Conservation (phyloP, 2,888 invertebrate genomes). For the Amphipyra berbera region DNA sequence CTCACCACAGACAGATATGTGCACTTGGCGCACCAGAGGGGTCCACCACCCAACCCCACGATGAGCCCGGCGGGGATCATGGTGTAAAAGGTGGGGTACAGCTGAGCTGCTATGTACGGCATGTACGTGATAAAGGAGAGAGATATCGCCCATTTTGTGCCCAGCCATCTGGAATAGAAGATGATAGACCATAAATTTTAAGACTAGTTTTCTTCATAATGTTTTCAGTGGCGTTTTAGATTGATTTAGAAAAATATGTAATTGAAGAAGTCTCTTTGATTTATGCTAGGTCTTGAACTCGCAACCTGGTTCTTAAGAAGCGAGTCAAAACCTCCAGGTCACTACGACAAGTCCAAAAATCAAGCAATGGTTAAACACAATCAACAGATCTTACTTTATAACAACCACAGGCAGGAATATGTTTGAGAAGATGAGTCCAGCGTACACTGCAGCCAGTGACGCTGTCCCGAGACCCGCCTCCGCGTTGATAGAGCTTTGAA, state of each 20-base stretch:
- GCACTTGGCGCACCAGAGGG: slow-evolving; percentile 93
- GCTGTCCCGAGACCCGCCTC: slow-evolving; percentile 86
- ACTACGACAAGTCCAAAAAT: too few species aligned
- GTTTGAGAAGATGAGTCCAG: slow-evolving; percentile 86
- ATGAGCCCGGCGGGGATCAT: slow-evolving; percentile 91
- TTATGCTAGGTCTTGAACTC: too few species aligned
- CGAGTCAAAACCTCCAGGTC: too few species aligned
- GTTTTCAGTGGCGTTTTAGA: too few species aligned
- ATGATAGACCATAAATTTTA: background rate
- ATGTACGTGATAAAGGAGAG: slow-evolving; percentile 91
- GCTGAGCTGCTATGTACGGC: slow-evolving; percentile 92
- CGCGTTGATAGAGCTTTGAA: slow-evolving; percentile 88
- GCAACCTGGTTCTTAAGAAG: too few species aligned
- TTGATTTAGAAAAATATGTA: too few species aligned
- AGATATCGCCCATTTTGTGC: slow-evolving; percentile 92
- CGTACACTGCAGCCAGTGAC: slow-evolving; percentile 87
- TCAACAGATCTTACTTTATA: slow-evolving; percentile 78
- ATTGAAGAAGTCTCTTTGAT: too few species aligned
- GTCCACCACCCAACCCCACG: slow-evolving; percentile 92
- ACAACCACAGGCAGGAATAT: slow-evolving; percentile 85
- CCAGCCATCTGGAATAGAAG: slow-evolving; percentile 86
- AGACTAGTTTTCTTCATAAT: too few species aligned
- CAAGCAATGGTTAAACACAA: too few species aligned
- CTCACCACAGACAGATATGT: slow-evolving; percentile 91
- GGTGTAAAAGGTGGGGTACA: slow-evolving; percentile 91